Percentiles rank a stretch among this genome's conserved stretches.
These are phyloP conservation scores for Oryzias dopingdopingensis DNA, from an alignment of 2,797 vertebrate species.

Conservation along the genomic window DNA sequence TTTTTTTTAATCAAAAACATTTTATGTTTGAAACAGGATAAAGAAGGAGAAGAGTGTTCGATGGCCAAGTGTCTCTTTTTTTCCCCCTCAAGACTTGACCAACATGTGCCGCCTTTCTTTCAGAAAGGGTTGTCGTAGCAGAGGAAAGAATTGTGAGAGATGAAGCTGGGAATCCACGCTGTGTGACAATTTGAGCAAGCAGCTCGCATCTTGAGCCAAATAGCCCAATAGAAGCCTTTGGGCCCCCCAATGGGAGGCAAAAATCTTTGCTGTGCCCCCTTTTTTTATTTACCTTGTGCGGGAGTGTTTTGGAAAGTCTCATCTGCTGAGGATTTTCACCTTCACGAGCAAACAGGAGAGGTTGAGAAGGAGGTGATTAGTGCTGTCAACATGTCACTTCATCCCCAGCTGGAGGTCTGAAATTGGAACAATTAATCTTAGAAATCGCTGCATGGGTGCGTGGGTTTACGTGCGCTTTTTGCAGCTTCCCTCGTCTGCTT, in stretches of 20 bases:
- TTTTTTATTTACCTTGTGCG: constrained; percentile 26
- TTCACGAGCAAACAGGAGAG: constrained; percentile 49
- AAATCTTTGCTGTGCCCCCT: constrained; percentile 23
- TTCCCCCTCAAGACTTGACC: constrained; percentile 27
- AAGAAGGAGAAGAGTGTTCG: constrained; percentile 13
- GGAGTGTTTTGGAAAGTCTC: constrained; percentile 21
- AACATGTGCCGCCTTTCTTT: constrained; percentile 31
- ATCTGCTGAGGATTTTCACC: constrained; percentile 27
- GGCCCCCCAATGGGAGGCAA: constrained; percentile 44
- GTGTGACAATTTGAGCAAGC: constrained; percentile 47
- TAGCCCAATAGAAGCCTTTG: constrained; percentile 40
- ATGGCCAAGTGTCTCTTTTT: constrained; percentile 20
- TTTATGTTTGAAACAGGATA: constrained; percentile 62
- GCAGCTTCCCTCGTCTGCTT: constrained; percentile 21
- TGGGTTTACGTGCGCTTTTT: constrained; percentile 12
- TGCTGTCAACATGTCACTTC: constrained; percentile 60
- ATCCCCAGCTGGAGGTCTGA: constrained; percentile 30
- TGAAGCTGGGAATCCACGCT: constrained; percentile 57
- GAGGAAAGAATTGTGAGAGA: constrained; percentile 37
- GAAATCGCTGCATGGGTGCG: constrained; percentile 22
- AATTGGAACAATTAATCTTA: constrained; percentile 46
- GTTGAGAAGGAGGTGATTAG: constrained; percentile 60
- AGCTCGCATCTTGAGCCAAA: constrained; percentile 46
- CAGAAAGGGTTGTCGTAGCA: constrained; percentile 17
- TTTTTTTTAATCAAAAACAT: constrained; percentile 58